Conservation (phyloP, 64 coral and sea anemone species). For the Pocillopora verrucosa region DNA sequence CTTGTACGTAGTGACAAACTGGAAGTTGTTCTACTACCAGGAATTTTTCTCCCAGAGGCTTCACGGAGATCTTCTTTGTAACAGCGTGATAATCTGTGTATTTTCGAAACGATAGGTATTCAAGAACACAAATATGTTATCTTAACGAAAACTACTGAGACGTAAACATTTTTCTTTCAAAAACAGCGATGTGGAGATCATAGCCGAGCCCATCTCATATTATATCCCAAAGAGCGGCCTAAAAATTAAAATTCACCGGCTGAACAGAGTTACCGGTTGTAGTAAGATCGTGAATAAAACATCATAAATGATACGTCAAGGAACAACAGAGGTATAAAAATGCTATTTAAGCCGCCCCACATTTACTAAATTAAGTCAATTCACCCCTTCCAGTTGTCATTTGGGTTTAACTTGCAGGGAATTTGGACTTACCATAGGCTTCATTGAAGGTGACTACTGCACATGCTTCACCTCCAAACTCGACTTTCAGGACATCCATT, state of each 20-base stretch:
- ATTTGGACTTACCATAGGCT: neutral
- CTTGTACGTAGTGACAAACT: constrained; percentile 15
- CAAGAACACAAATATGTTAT: neutral
- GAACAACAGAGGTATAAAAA: too few species aligned
- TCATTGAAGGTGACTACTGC: constrained; percentile 11
- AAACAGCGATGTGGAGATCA: too few species aligned
- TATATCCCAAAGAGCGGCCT: too few species aligned
- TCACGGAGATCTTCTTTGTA: neutral
- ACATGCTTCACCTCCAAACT: neutral
- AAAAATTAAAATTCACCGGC: too few species aligned
- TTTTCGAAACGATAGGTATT: neutral
- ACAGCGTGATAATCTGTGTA: neutral
- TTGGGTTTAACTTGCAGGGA: neutral
- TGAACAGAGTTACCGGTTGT: too few species aligned
- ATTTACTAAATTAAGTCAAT: too few species aligned
- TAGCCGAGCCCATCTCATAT: too few species aligned
- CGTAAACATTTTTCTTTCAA: too few species aligned
- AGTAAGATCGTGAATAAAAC: too few species aligned
- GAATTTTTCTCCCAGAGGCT: neutral
- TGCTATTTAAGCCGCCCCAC: too few species aligned
- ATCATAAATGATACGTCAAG: too few species aligned
- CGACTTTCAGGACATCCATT: neutral
- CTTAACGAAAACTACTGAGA: neutral
- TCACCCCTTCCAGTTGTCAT: too few species aligned
- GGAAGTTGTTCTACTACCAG: neutral